phyloP scores from a whole-genome alignment of 2,797 vertebrate genomes.

The Platalea minor region DNA sequence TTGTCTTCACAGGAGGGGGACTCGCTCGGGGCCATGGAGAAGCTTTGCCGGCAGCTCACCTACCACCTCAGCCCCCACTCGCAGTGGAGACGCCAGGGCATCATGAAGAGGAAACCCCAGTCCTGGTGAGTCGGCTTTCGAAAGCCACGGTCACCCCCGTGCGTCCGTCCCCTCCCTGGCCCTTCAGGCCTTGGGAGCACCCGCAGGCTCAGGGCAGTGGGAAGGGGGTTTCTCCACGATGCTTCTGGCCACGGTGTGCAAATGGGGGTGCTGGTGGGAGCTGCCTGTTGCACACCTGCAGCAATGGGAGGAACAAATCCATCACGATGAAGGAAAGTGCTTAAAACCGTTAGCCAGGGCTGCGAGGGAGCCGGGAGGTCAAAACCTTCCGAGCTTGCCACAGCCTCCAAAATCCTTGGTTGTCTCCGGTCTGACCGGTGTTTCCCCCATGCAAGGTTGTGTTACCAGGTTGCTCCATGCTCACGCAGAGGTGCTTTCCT shows the following conservation, averaged over 20 bases:
- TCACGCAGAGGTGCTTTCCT: background rate
- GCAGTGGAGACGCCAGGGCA: slow-evolving; percentile 90
- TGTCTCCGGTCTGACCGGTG: fast-evolving
- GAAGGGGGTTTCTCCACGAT: fast-evolving
- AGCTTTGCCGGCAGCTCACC: slow-evolving; percentile 96
- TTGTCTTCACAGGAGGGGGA: slow-evolving; percentile 85
- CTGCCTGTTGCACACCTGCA: background rate
- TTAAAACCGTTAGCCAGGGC: background rate
- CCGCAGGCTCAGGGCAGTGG: background rate
- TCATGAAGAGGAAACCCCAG: slow-evolving; percentile 94
- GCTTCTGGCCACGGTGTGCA: background rate
- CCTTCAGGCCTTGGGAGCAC: background rate
- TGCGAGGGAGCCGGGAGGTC: background rate
- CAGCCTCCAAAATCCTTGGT: background rate
- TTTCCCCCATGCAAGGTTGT: fast-evolving
- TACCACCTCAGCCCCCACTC: slow-evolving; percentile 98
- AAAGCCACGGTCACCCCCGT: background rate
- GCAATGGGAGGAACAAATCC: background rate
- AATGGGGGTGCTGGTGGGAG: background rate
- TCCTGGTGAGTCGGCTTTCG: slow-evolving; percentile 83
- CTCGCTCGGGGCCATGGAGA: slow-evolving; percentile 92
- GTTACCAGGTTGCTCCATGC: background rate
- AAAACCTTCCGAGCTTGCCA: background rate
- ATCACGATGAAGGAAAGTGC: fast-evolving
- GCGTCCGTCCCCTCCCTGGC: background rate